Base-by-base conservation (phyloP, 2,888 invertebrate species). In the Argyresthia albistria region DNA sequence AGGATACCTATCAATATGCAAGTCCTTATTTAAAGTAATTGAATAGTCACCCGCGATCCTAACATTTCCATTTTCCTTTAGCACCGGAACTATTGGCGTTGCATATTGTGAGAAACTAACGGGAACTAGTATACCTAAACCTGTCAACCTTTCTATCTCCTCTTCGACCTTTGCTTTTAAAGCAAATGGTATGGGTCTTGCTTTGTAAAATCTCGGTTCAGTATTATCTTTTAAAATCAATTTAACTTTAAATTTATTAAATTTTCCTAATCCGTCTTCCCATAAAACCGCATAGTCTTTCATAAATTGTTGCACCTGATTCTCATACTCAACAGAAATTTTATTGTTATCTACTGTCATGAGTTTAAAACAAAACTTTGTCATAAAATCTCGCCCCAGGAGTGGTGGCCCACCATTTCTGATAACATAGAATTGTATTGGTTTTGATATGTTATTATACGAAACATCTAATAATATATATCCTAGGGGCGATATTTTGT, bases 171-270 rank as follows among this genome's bases (percentile, higher is more conserved):
- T 43, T 10, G 8, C 43, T 43, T 43, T 43, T 4, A 43, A 4
- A 10, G 43, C 43, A 43, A 43, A 43, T 11, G 43, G 43, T 11
- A 43, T n/a, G 4, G 43, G 14, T 12, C 43, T 11, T 8, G 58
- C 56, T 54, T 60, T 61, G 35, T 52, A 58, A 53, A 50, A 56
- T 14, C 53, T 56, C 10, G 54, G 56, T 12, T 35, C 12, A 1
- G 37, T 12, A n/a, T 35, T 35, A 12, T 55, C 55, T 50, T 57
- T 55, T n/a, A 57, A 25, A 2, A 37, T 11, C 35, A 57, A 43
- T 1, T 53, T 14, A 8, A 43, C 14, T 2, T 54, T 9, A 25
- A 51, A 55, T 42, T 57, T 50, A 51, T 55, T 57, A 16, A 57
- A 57, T 10, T 7, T 11, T 1, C 57, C 57, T n/a, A 57, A 46